Evolutionary conservation across 2,113 vertebrate species (phyloP).

Genomic region (Nycticebus coucang): DNA sequence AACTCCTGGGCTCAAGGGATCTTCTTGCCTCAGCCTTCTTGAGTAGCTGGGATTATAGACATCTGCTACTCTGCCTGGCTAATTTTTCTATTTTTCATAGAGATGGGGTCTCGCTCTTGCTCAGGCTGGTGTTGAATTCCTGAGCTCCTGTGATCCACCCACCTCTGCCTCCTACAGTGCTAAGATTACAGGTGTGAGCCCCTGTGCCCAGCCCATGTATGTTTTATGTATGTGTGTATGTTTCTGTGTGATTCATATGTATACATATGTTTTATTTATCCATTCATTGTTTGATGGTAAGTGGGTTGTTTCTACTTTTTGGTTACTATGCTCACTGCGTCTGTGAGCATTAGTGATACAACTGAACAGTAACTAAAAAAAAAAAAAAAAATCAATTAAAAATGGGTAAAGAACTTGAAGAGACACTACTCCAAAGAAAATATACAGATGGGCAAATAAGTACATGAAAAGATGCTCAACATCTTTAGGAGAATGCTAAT

Average conservation of each 20-base stretch:
- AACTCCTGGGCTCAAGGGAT: too few relatives aligned
- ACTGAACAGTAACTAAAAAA: not conserved
- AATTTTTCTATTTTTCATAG: too few relatives aligned
- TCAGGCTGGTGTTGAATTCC: too few relatives aligned
- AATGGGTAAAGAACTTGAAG: not conserved
- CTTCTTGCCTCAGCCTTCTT: too few relatives aligned
- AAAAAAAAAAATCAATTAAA: not conserved
- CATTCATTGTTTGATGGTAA: not conserved
- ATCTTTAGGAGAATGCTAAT: not conserved
- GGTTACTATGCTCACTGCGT: not conserved
- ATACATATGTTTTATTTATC: not conserved
- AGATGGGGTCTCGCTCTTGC: too few relatives aligned
- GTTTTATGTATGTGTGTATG: not conserved
- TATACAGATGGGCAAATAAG: not conserved
- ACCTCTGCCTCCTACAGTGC: too few relatives aligned
- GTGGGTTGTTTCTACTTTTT: not conserved
- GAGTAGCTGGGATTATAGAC: too few relatives aligned
- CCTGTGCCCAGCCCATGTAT: too few relatives aligned
- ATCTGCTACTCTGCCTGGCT: too few relatives aligned
- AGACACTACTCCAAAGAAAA: not conserved
- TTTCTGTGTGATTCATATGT: too few relatives aligned
- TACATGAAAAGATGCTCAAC: not conserved
- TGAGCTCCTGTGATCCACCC: too few relatives aligned
- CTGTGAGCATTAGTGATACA: not conserved
- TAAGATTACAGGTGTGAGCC: too few relatives aligned